Percentiles rank a stretch among this genome's conserved stretches.
Evolutionary conservation across 2,888 invertebrate genomes (phyloP).

Genomic region (Sinohyriopsis cumingii): DNA sequence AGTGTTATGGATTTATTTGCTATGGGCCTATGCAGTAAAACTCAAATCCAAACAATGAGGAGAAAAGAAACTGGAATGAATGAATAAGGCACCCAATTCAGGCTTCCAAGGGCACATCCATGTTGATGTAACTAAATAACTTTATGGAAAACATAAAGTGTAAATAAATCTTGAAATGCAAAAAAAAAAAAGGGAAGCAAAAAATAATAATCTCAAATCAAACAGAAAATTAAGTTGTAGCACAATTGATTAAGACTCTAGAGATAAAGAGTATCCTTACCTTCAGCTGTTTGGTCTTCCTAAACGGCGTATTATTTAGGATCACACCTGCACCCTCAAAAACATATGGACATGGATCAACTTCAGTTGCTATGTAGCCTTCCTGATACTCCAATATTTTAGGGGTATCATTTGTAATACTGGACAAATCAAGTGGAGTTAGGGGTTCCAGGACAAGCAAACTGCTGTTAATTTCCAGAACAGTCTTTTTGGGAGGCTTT

Average conservation of each 20-base stretch:
- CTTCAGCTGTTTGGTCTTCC: constrained; percentile 46
- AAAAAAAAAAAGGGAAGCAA: too few species aligned
- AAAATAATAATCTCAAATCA: too few species aligned
- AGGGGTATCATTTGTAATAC: constrained; percentile 37
- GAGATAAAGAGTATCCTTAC: constrained; percentile 26
- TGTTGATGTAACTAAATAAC: too few species aligned
- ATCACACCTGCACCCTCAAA: constrained; percentile 62
- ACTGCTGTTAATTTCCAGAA: constrained; percentile 26
- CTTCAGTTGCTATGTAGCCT: constrained; percentile 52
- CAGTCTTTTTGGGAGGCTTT: constrained; percentile 32
- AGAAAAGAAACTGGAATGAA: too few species aligned
- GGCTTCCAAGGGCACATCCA: too few species aligned
- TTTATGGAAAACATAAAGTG: too few species aligned
- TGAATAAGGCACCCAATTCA: too few species aligned
- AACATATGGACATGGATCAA: constrained; percentile 55
- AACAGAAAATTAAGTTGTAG: neutral
- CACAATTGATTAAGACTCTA: neutral
- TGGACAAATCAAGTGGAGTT: constrained; percentile 49
- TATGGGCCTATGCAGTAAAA: too few species aligned
- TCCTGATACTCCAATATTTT: constrained; percentile 35
- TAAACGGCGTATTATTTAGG: constrained; percentile 48
- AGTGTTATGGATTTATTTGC: too few species aligned
- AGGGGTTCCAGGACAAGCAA: constrained; percentile 30
- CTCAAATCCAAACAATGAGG: too few species aligned
- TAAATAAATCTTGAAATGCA: too few species aligned